phyloP scores from a whole-genome alignment of 2,113 vertebrate genomes.

The Plestiodon gilberti region DNA sequence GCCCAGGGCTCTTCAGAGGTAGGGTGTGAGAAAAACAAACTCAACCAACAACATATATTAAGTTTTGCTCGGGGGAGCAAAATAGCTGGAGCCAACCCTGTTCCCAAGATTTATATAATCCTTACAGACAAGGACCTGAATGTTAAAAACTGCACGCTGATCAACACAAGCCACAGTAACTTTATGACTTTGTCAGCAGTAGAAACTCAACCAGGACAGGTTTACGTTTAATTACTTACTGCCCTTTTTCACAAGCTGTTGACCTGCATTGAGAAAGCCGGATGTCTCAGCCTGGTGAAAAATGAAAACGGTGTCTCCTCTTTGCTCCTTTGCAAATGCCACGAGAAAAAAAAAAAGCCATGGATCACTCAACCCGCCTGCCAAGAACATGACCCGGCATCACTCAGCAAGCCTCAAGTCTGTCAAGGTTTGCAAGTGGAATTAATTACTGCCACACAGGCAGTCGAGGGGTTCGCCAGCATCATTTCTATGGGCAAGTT shows the following conservation, averaged over 20 bases:
- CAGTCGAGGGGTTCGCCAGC: background rate
- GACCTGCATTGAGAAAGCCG: background rate
- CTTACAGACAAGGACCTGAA: background rate
- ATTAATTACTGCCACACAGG: background rate
- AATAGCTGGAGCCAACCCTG: background rate
- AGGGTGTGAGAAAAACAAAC: no score
- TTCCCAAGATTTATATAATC: background rate
- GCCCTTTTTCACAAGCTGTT: background rate
- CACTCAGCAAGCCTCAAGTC: background rate
- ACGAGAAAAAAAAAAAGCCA: background rate
- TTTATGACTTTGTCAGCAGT: background rate
- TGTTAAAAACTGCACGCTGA: background rate
- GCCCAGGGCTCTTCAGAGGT: no score
- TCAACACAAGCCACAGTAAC: background rate
- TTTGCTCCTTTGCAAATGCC: background rate
- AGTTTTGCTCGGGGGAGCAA: background rate
- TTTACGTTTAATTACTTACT: conserved; percentile 4
- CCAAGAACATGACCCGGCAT: no score
- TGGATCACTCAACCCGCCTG: background rate
- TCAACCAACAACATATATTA: background rate
- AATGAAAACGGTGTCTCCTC: background rate
- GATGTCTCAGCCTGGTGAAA: background rate
- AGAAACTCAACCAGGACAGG: background rate
- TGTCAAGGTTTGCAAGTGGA: background rate
- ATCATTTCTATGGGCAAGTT: background rate